These are phyloP conservation scores for Nematopogon swammerdamellus DNA, from an alignment of 2,888 invertebrate genomes.

Conservation along the genomic window DNA sequence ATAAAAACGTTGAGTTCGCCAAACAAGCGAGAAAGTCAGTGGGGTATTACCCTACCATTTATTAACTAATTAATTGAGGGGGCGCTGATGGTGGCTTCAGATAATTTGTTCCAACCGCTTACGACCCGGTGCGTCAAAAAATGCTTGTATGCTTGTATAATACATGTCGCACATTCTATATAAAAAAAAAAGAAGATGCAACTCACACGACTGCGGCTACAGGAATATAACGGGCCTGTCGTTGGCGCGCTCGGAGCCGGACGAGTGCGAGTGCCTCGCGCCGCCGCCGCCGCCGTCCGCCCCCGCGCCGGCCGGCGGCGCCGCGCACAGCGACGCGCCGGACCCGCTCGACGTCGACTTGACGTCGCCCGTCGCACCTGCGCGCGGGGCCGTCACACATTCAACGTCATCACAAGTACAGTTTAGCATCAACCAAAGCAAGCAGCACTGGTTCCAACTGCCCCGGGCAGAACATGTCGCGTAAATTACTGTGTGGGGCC, in stretches of 20 bases:
- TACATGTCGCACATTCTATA: too few relatives aligned
- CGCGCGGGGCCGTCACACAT: constrained; percentile 1
- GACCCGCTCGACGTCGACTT: constrained; percentile 37
- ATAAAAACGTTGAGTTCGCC: too few relatives aligned
- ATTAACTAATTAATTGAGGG: too few relatives aligned
- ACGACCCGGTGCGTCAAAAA: too few relatives aligned
- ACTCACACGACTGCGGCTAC: constrained; percentile 30
- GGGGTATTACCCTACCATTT: too few relatives aligned
- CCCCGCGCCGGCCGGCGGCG: constrained; percentile 29
- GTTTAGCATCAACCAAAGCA: background rate
- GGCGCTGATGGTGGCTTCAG: too few relatives aligned
- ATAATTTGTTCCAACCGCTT: too few relatives aligned
- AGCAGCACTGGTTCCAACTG: too few relatives aligned
- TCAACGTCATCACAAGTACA: background rate
- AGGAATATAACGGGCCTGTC: constrained; percentile 42
- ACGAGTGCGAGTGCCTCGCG: constrained; percentile 41
- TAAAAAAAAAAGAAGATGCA: background rate
- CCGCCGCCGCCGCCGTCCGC: constrained; percentile 39
- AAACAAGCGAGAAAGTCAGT: too few relatives aligned
- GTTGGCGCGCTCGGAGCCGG: constrained; percentile 27
- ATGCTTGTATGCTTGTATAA: too few relatives aligned
- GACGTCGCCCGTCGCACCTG: constrained; percentile 25
- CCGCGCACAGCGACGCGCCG: constrained; percentile 18
- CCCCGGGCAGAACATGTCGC: constrained; percentile 16
- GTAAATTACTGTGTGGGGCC: too few relatives aligned